Conservation (phyloP, 2,888 invertebrate genomes). For the Sepioteuthis lessoniana region DNA sequence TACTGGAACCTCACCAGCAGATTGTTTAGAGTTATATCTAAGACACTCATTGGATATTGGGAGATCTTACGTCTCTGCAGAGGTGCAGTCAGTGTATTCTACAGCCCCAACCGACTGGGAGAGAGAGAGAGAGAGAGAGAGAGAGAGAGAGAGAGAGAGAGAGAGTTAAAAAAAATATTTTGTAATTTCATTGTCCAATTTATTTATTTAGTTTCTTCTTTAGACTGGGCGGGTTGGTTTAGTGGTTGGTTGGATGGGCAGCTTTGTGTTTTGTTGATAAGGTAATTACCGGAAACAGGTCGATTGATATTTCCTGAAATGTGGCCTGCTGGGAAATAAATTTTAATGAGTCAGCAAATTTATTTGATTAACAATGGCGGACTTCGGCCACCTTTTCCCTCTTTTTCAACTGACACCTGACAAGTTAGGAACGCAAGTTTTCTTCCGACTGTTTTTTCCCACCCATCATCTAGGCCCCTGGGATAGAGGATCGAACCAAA, state of each 20-base stretch:
- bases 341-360: constrained; percentile 23
- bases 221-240: not conserved
- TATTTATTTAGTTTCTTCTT: not conserved
- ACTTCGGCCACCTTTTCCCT: not conserved
- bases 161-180: too few relatives aligned
- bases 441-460: not conserved
- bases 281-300: not conserved
- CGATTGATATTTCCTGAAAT: constrained; percentile 18
- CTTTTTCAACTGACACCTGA: not conserved
- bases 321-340: not conserved
- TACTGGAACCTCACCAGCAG: too few relatives aligned
- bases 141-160: too few relatives aligned
- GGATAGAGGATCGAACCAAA: not conserved
- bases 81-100: too few relatives aligned
- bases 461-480: not conserved
- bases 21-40: too few relatives aligned
- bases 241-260: not conserved
- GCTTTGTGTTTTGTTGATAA: not conserved
- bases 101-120: too few relatives aligned
- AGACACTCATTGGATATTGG: too few relatives aligned
- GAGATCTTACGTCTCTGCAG: too few relatives aligned
- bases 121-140: too few relatives aligned
- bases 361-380: not conserved
- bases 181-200: too few relatives aligned
- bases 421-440: not conserved